Base-by-base conservation (phyloP, 2,888 invertebrate genomes). In the Mimumesa dahlbomi region DNA sequence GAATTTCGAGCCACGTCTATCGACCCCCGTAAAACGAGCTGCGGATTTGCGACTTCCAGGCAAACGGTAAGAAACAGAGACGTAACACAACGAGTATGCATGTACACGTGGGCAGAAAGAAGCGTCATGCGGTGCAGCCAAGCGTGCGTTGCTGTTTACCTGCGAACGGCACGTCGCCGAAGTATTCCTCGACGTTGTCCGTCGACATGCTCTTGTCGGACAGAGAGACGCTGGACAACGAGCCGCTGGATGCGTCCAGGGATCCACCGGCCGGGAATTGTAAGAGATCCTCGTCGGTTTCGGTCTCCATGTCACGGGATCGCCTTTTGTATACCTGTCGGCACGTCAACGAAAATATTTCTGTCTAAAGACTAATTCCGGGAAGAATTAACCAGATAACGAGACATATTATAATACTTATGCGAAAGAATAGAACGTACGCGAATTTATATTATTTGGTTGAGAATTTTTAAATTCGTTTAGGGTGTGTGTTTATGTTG, bases 141-240 rank as follows among this genome's bases (percentile, higher is more conserved):
- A 89, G 89, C 88, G 88, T 89, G 83, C 87, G 88, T 86, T 89
- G 89, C 83, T 87, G 88, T 88, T 93, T 90, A 96, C 96, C 96
- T 90, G 96, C 96, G 91, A 96, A 96, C 72, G 96, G 96, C 72
- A 94, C 93, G 88, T 97, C 96, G 69, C 95, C 94, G 76, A 95
- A 93, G 89, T 94, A 96, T 90, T 96, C 96, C 90, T 96, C 96
- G 65, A 96, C 94, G 91, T 94, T 94, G 90, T 96, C 96, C 4
- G 94, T 94, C 77, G 94, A 94, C 77, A 95, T 94, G 87, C 95
- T 95, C 86, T 92, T 91, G 88, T 96, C 94, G 64, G 94, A 94
- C 49, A 93, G 90, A 2, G 94, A 94, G 49, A 94, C 92, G 86
- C 93, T 93, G 77, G 94, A 93, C 62, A 96, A 92, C 6, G 95